Conservation (phyloP, 2,113 vertebrate genomes). For the Petaurus breviceps region DNA sequence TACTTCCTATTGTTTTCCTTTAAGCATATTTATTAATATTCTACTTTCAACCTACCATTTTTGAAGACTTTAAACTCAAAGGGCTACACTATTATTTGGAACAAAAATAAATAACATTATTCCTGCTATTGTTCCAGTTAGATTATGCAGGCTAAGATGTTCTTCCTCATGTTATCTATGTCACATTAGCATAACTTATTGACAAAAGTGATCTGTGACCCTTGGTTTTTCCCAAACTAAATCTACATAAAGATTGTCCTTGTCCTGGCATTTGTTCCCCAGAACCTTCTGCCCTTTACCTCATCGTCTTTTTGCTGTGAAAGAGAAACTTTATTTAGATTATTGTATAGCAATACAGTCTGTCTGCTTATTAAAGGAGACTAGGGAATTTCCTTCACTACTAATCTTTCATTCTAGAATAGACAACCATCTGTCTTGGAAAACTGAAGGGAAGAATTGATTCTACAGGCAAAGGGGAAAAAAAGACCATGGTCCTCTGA, state of each 20-base stretch:
- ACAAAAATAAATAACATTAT: neutral
- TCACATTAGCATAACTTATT: neutral
- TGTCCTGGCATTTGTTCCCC: neutral
- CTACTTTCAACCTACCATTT: neutral
- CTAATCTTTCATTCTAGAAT: conserved; percentile 51
- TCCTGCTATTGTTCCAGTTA: neutral
- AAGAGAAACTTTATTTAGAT: conserved; percentile 24
- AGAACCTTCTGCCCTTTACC: neutral
- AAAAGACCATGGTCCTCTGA: neutral
- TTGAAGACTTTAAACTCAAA: neutral
- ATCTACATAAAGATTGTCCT: neutral
- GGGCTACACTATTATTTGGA: neutral
- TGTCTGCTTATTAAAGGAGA: conserved; percentile 22
- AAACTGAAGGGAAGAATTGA: conserved; percentile 49
- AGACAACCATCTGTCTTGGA: conserved; percentile 53
- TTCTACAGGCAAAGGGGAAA: conserved; percentile 5
- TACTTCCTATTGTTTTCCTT: neutral
- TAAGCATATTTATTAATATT: neutral
- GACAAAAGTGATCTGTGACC: neutral
- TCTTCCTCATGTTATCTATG: neutral
- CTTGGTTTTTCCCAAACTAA: neutral
- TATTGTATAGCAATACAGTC: conserved; percentile 18
- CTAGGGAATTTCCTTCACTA: conserved; percentile 51
- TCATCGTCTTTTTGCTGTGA: conserved; percentile 22
- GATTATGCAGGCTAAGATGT: neutral